phyloP scores from a whole-genome alignment of 2,888 invertebrate genomes.

The Apoda limacodes region DNA sequence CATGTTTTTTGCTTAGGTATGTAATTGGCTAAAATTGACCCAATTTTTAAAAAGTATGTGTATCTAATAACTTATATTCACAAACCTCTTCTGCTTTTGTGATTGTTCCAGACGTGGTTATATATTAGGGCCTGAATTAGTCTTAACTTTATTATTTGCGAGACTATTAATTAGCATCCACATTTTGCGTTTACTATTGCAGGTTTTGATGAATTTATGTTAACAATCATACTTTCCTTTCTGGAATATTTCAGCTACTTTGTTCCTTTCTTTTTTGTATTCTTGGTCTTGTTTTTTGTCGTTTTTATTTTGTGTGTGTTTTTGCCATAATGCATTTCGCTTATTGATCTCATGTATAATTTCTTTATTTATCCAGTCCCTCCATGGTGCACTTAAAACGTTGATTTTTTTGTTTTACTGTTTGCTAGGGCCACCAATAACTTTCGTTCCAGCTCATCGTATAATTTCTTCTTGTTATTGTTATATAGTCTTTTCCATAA shows the following conservation, averaged over 20 bases:
- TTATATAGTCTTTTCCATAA: not conserved
- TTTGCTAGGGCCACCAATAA: not conserved
- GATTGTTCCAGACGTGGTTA: too few species aligned
- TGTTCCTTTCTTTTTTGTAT: not conserved
- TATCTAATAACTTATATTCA: too few species aligned
- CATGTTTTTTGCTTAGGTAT: too few species aligned
- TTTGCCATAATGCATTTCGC: constrained; percentile 2
- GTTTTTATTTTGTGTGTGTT: constrained; percentile 1
- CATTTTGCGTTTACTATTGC: constrained; percentile 2
- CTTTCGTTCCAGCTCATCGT: constrained; percentile 1
- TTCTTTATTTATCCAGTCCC: constrained; percentile 5
- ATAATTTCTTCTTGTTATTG: not conserved
- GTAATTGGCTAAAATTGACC: too few species aligned
- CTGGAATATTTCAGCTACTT: constrained; percentile 1
- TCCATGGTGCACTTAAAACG: constrained; percentile 1
- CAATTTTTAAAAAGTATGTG: too few species aligned
- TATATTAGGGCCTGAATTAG: too few species aligned
- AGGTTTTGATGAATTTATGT: not conserved
- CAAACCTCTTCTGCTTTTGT: too few species aligned
- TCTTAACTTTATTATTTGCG: too few species aligned
- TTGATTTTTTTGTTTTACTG: constrained; percentile 6
- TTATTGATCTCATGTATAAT: constrained; percentile 5
- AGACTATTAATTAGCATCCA: too few species aligned
- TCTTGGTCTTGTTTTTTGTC: not conserved
- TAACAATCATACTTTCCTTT: constrained; percentile 3